Conservation (phyloP, 1,140 invertebrate species). For the Rhizoglyphus robini region DNA sequence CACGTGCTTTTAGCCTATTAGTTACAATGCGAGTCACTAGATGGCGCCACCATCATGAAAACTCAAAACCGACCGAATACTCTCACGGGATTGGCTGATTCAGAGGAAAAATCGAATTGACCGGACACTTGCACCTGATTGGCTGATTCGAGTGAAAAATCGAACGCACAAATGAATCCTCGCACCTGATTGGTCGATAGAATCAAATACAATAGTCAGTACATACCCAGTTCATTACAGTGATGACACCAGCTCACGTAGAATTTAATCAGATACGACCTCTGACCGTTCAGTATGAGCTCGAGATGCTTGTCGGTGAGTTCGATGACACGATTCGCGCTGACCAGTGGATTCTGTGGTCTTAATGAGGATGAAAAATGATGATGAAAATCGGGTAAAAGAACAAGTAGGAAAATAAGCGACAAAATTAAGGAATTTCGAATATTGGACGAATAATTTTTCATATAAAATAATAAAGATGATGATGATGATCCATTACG, state of each 20-base stretch:
- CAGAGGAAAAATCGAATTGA: no score
- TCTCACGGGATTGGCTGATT: no score
- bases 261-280: slow-evolving; percentile 21
- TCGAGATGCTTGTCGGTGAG: slow-evolving; percentile 20
- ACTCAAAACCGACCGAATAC: not conserved
- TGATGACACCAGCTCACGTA: slow-evolving; percentile 24
- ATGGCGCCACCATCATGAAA: not conserved
- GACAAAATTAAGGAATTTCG: not conserved
- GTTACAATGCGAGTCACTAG: no score
- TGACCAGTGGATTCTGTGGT: not conserved
- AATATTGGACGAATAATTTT: not conserved
- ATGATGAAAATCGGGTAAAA: not conserved
- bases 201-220: no score
- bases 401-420: not conserved
- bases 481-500: not conserved
- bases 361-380: not conserved
- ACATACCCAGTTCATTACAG: slow-evolving; percentile 20
- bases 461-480: not conserved
- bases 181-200: no score
- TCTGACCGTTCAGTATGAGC: not conserved
- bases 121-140: no score
- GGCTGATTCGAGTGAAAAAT: no score
- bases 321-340: slow-evolving; percentile 19
- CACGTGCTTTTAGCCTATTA: no score
- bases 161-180: no score